A percentile compares a stretch with the other conserved stretches of the same genome.
Conservation (phyloP, 2,113 vertebrate genomes). For the Azemiops feae region DNA sequence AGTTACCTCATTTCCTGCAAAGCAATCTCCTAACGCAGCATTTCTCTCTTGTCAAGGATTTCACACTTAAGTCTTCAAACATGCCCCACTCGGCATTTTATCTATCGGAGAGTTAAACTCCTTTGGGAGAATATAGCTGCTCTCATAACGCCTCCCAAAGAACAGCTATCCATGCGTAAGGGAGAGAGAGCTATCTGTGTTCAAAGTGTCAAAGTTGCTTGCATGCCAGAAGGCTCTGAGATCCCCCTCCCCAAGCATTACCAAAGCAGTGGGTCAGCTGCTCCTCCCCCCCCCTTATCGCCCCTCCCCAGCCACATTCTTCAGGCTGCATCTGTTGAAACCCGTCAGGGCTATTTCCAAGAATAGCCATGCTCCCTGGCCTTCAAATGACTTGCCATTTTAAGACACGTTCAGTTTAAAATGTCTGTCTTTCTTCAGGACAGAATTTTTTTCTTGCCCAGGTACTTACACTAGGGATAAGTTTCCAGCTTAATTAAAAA, state of each 20-base stretch:
- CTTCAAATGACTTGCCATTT: constrained; percentile 82
- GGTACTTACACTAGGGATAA: constrained; percentile 15
- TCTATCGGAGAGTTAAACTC: constrained; percentile 38
- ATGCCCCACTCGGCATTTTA: neutral
- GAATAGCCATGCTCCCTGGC: constrained; percentile 83
- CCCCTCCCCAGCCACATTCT: constrained; percentile 72
- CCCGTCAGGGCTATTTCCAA: constrained; percentile 84
- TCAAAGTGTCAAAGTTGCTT: constrained; percentile 51
- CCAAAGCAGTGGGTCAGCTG: constrained; percentile 69
- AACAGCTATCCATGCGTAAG: neutral
- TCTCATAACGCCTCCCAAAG: neutral
- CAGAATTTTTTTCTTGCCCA: constrained; percentile 14
- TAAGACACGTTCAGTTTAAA: constrained; percentile 78
- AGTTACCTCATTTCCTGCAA: neutral
- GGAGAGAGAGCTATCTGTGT: constrained; percentile 58
- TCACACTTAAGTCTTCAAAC: neutral
- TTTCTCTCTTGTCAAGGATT: neutral
- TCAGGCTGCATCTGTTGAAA: constrained; percentile 86
- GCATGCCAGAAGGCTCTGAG: constrained; percentile 34
- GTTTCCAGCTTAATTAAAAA: neutral
- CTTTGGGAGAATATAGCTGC: neutral
- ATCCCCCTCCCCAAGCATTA: constrained; percentile 41
- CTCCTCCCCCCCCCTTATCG: constrained; percentile 37
- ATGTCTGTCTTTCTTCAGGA: constrained; percentile 52
- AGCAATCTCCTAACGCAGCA: neutral